Conservation (phyloP, 2,113 vertebrate species). For the Phyllostomus hastatus region DNA sequence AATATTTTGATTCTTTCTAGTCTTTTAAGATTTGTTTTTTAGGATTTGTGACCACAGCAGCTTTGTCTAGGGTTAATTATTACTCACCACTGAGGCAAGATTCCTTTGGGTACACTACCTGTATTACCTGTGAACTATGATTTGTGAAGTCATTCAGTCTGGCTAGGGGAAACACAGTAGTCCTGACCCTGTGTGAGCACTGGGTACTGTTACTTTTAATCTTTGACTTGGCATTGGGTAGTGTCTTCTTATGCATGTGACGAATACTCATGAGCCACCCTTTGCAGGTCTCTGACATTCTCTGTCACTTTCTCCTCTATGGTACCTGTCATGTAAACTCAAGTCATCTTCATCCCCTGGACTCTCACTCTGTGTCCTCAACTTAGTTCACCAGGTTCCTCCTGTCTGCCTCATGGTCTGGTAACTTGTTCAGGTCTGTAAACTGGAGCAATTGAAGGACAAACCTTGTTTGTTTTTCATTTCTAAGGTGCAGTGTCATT, state of each 20-base stretch:
- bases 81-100: background rate
- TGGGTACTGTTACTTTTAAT: background rate
- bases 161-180: background rate
- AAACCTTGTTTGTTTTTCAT: background rate
- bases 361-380: background rate
- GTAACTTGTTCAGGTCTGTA: background rate
- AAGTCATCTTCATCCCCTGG: background rate
- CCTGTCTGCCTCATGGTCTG: background rate
- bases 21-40: background rate
- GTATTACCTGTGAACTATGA: background rate
- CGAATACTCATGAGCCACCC: background rate
- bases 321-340: background rate
- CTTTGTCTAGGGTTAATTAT: background rate
- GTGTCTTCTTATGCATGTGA: background rate
- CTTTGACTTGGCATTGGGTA: background rate
- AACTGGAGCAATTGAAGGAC: background rate
- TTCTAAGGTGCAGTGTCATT: background rate
- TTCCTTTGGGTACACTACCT: background rate
- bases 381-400: background rate
- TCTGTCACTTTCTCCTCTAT: background rate
- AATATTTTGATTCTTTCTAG: background rate
- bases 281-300: background rate
- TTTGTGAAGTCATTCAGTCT: background rate
- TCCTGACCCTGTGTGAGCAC: background rate
- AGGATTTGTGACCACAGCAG: background rate